Evolutionary conservation across 2,888 invertebrate genomes (phyloP), one percentile per base, ranked within the genome.

Genomic region (Copidosoma aretas): DNA sequence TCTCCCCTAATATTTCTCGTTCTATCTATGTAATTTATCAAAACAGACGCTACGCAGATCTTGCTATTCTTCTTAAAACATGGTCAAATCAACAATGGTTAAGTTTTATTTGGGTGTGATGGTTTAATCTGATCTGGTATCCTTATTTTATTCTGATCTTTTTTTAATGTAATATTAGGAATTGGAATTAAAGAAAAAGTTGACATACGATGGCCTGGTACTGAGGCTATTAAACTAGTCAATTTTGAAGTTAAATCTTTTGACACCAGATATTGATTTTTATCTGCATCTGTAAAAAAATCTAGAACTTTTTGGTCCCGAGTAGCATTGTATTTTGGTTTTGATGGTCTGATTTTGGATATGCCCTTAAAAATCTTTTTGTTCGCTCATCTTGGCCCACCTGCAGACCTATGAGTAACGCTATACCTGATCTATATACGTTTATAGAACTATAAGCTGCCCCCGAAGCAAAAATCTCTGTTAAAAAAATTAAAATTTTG

Each of bases 321-420:
- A n/a, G 71, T 71, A 19, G 54, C 56, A 19, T 72, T 43, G 24
- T 74, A 74, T 58, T 68, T 70, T 3, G 73, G 71, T 32, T 61
- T 71, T 0, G 52, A 5, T 17, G 73, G 73, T 60, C 56, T 67
- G 1, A 59, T 14, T 49, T 64, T 71, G 1, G 21, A 64, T 3
- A 71, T 43, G 1, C 73, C 72, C 24, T 52, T 66, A 19, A 73
- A 73, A 67, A 74, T 56, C 74, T 68, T 53, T 70, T 72, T 17
- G 74, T 66, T 14, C 60, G 64, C 5, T 51, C 64, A 58, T 73
- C 71, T 22, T 63, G 24, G 0, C 54, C 64, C 25, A 73, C 12
- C 1, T 72, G 57, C 15, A 63, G 62, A 10, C 63, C 68, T 2
- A 66, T 15, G 1, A 73, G 32, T 14, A 73, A 21, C 0, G 68